Base-by-base conservation (phyloP, 2,113 vertebrate species). In the Amphilophus citrinellus region DNA sequence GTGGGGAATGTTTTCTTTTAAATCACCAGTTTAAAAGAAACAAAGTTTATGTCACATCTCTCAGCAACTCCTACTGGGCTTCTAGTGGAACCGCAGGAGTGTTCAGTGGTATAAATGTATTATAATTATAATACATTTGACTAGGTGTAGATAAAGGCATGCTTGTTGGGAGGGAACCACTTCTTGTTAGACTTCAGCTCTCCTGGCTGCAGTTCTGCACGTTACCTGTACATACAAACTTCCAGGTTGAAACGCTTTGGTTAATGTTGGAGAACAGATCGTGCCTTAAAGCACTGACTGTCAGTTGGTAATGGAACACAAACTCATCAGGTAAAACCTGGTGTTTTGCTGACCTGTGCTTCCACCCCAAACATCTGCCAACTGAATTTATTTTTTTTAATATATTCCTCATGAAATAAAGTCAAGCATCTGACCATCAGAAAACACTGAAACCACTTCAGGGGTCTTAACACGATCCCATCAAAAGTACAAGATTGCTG, bases 1-100 rank as follows among this genome's bases (percentile, higher is more conserved):
- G 10, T 8, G 10, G 17, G 44, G 15, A 27, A 22, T 18, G 14
- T 17, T 47, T 47, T 44, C 0, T 6, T 58, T 22, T 11, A 35
- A 68, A 66, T 47, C 5, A 30, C 8, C 65, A 68, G 47, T 47
- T 68, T 68, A 27, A 15, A 71, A 18, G 0, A 50, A 30, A 4
- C 44, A 3, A 68, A 68, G 24, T 30, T 3, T 18, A 13, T 13
- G 2, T 50, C 42, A 18, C 5, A 50, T 42, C 42, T 71, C 65
- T 71, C 42, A 47, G 65, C 24, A 50, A 15, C 65, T 71, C 42
- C 42, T 71, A 71, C 24, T 50, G 1, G 24, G 27, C 65, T 68
- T 68, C 65, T 18, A 68, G 1, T 47, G 0, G 22, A 42, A 68
- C 22, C 7, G 3, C 39, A 47, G 10, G 14, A 68, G 63, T 68